Conservation (phyloP, 2,113 vertebrate species). For the Coreoperca whiteheadi region DNA sequence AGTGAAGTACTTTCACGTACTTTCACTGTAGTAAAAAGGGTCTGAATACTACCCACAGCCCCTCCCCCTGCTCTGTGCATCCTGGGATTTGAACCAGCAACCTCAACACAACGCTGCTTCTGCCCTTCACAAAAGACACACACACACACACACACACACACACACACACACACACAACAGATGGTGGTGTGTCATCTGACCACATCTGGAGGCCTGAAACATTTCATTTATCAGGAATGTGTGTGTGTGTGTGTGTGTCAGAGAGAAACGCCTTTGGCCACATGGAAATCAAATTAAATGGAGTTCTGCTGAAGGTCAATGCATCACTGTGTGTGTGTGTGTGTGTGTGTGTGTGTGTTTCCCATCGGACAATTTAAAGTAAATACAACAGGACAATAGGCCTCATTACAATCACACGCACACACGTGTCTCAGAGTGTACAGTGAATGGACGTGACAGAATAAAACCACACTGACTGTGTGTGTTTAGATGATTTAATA, state of each 20-base stretch:
- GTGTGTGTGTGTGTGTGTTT: slow-evolving; percentile 15
- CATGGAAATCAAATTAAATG: slow-evolving; percentile 57
- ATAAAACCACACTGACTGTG: no score
- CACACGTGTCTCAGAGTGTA: background rate
- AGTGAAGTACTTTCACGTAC: no score
- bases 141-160: no score
- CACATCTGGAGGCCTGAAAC: slow-evolving; percentile 55
- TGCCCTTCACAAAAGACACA: no score
- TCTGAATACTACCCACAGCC: no score
- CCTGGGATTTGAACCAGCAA: no score
- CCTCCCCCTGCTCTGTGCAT: no score
- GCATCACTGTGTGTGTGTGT: slow-evolving; percentile 2
- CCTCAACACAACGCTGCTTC: no score
- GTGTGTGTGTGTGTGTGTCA: background rate
- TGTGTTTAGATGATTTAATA: no score
- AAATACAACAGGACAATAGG: background rate
- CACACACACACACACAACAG: slow-evolving; percentile 20
- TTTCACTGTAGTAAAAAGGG: no score
- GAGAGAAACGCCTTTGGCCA: slow-evolving; percentile 44
- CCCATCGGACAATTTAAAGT: background rate
- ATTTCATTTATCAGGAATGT: slow-evolving; percentile 65
- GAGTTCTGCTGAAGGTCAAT: slow-evolving; percentile 58
- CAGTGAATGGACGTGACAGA: background rate
- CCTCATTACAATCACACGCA: slow-evolving; percentile 4
- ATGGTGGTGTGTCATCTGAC: slow-evolving; percentile 39